Base-by-base conservation (phyloP, 2,113 vertebrate species). In the Xiphorhynchus elegans region DNA sequence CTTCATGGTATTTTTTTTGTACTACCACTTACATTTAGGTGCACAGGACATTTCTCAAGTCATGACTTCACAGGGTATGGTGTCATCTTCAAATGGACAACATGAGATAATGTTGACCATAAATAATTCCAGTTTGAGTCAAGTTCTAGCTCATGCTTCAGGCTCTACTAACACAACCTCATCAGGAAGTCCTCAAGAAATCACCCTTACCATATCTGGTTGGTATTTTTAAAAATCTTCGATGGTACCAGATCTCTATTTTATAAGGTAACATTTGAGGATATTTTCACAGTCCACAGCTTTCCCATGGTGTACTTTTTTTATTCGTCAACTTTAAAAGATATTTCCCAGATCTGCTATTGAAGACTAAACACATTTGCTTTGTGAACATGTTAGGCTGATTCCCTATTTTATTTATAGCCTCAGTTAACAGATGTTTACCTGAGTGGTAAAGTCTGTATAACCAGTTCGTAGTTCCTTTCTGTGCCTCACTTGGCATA, bases 161-260 rank as follows among this genome's bases (percentile, higher is more conserved):
- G 97, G 96, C 50, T 97, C 98, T 13, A 84, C 98, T 8, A 91
- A 98, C 25, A 87, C 97, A 0, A 87, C 96, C 3, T 96, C 98
- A n/a, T 97, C 98, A 15, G 98, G 97, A 89, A 98, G 98, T 50
- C 98, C 99, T 28, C 99, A 99, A 97, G 99, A 99, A 96, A 99
- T 99, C 95, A 99, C 99, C 3, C 98, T 99, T 77, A 99, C 99
- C 17, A 99, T 99, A 98, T 99, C 99, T 94, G 99, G 99, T 99
- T 84, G 96, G 98, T 98, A 74, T 74, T 95, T 94, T 50, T 59
- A 69, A 62, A 47, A 35, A 13, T 67, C 16, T 67, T 47, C 46
- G 26, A 11, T 82, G 59, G 11, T 90, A 29, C 12, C 15, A 87
- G 15, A 35, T 90, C 21, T 78, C 29, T 21, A 2, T 47, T 93